Evolutionary conservation across 2,797 vertebrate species (phyloP).

Genomic region (Benthosema pterotum): DNA sequence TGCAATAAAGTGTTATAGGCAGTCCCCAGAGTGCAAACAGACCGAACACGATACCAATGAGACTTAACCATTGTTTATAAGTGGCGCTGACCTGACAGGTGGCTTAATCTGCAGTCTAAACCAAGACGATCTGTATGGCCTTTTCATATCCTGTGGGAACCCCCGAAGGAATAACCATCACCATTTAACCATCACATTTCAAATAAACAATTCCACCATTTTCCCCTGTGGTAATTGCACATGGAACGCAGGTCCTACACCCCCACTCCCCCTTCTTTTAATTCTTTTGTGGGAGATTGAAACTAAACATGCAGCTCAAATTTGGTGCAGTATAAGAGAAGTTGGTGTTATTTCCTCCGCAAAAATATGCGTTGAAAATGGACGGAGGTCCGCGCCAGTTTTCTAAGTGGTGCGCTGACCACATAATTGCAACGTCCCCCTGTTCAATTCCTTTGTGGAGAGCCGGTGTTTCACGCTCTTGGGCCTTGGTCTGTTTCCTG

Average conservation of each 20-base stretch:
- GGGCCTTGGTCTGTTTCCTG: too few species aligned
- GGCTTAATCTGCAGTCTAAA: slow-evolving; percentile 70
- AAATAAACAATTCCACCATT: slow-evolving; percentile 70
- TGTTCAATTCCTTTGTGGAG: too few species aligned
- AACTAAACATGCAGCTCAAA: slow-evolving; percentile 26
- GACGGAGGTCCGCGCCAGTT: background rate
- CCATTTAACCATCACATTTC: slow-evolving; percentile 49
- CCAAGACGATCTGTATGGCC: slow-evolving; percentile 48
- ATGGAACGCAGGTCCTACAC: slow-evolving; percentile 48
- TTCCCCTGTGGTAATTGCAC: slow-evolving; percentile 33
- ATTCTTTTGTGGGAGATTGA: background rate
- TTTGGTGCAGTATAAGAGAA: slow-evolving; percentile 24
- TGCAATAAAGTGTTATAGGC: slow-evolving; percentile 22
- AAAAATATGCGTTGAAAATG: slow-evolving; percentile 28
- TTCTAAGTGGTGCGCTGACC: too few species aligned
- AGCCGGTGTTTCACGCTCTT: too few species aligned
- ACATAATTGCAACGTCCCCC: too few species aligned
- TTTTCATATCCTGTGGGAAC: slow-evolving; percentile 57
- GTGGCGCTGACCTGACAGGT: slow-evolving; percentile 59
- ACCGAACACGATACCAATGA: slow-evolving; percentile 55
- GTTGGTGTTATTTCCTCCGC: slow-evolving; percentile 26
- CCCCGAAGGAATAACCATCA: slow-evolving; percentile 39
- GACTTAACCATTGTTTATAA: slow-evolving; percentile 69
- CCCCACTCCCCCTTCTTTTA: background rate
- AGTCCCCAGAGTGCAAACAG: slow-evolving; percentile 37